Conservation (phyloP, 2,113 vertebrate genomes). For the Dromas ardeola region DNA sequence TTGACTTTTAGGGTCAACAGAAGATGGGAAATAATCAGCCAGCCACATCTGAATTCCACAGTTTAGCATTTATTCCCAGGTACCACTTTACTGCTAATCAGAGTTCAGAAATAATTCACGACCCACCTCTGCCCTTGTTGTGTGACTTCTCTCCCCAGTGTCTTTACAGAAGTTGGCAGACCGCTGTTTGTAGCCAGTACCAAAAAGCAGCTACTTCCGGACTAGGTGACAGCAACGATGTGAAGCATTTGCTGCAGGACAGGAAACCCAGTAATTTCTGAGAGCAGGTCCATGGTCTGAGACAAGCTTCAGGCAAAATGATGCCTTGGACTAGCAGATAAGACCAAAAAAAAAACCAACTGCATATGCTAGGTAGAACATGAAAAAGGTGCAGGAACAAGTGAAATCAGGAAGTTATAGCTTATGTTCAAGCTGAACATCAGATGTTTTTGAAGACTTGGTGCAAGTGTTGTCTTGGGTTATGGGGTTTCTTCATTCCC, state of each 20-base stretch:
- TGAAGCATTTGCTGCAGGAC: neutral
- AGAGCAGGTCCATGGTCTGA: neutral
- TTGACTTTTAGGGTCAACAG: neutral
- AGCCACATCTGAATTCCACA: neutral
- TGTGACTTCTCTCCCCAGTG: neutral
- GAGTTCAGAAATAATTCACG: slow-evolving; percentile 5
- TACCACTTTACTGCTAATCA: neutral
- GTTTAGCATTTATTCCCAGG: neutral
- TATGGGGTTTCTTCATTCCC: neutral
- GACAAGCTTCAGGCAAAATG: neutral
- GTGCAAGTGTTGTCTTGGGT: neutral
- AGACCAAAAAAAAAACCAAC: neutral
- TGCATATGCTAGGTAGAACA: neutral
- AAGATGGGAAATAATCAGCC: neutral
- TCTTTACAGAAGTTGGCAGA: neutral
- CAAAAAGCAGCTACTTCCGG: neutral
- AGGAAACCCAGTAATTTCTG: neutral
- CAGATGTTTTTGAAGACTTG: neutral
- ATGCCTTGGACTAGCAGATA: neutral
- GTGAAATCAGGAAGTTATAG: neutral
- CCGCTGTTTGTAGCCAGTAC: neutral
- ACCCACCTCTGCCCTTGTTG: neutral
- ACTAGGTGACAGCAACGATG: rapidly evolving
- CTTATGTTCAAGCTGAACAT: neutral
- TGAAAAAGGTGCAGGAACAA: neutral